phyloP scores from a whole-genome alignment of 2,797 vertebrate species.

The Eptatretus atami region DNA sequence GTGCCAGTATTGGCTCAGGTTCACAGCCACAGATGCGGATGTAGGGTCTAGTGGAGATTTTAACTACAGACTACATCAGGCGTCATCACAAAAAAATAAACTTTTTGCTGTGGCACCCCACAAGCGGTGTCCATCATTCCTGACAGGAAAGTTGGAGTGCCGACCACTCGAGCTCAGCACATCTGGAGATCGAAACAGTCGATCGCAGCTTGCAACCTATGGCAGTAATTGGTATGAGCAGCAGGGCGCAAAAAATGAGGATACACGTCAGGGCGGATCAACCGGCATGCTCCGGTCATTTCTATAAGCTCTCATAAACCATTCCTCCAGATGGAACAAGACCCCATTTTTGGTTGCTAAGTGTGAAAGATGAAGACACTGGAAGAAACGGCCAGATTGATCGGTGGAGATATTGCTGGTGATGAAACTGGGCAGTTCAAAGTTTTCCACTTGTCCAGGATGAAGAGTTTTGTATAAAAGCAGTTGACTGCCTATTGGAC shows the following conservation, averaged over 20 bases:
- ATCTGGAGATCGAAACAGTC: conserved; percentile 71
- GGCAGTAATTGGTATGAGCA: conserved; percentile 86
- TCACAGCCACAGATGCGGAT: conserved; percentile 80
- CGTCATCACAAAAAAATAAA: conserved; percentile 73
- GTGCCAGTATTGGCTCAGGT: conserved; percentile 64
- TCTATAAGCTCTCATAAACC: conserved; percentile 22
- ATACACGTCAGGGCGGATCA: conserved; percentile 66
- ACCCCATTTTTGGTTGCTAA: conserved; percentile 56
- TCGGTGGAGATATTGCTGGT: conserved; percentile 63
- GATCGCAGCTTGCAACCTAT: conserved; percentile 75
- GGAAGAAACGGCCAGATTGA: conserved; percentile 64
- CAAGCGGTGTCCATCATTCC: conserved; percentile 49
- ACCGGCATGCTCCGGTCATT: conserved; percentile 43
- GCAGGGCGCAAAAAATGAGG: conserved; percentile 62
- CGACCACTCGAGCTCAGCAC: conserved; percentile 26
- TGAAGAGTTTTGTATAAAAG: conserved; percentile 77
- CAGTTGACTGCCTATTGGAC: conserved; percentile 29
- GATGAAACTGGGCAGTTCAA: conserved; percentile 61
- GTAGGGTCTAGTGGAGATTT: conserved; percentile 93
- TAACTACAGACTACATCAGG: conserved; percentile 28
- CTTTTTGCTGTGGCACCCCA: conserved; percentile 79
- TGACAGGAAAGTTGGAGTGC: conserved; percentile 55
- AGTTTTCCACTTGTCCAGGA: conserved; percentile 33
- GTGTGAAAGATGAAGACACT: conserved; percentile 53
- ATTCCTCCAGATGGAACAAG: conserved; percentile 31